Evolutionary conservation across 2,113 vertebrate species (phyloP).

Genomic region (Romanogobio albipinnatus): DNA sequence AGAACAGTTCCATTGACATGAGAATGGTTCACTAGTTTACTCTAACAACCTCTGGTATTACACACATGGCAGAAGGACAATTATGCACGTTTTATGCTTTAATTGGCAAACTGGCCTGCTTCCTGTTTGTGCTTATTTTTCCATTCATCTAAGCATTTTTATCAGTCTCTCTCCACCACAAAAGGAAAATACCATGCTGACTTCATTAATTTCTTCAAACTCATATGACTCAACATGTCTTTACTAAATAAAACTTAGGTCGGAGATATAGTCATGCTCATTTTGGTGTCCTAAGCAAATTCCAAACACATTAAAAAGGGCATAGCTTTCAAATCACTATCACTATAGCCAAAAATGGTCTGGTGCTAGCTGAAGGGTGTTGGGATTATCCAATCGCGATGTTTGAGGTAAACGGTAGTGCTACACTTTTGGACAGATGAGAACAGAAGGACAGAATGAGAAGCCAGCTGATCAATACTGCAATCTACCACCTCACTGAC

Average conservation of each 20-base stretch:
- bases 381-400: slow-evolving; percentile 13
- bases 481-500: slow-evolving; percentile 37
- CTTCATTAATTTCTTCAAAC: slow-evolving; percentile 23
- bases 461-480: slow-evolving; percentile 9
- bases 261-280: background rate
- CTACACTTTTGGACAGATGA: background rate
- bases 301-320: background rate
- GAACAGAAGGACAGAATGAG: background rate
- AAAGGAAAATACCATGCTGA: slow-evolving; percentile 11
- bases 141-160: slow-evolving; percentile 18
- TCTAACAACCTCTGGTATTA: background rate
- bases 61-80: background rate
- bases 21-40: background rate
- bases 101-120: background rate
- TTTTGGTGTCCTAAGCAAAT: background rate
- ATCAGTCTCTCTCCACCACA: background rate
- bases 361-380: background rate
- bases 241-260: slow-evolving; percentile 9
- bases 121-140: slow-evolving; percentile 2
- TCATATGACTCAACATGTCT: background rate
- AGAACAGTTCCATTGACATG: background rate
- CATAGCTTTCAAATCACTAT: background rate
- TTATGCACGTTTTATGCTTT: background rate
- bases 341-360: background rate
- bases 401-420: slow-evolving; percentile 17